Evolutionary conservation across 2,797 vertebrate species (phyloP).

Genomic region (Okamejei kenojei): DNA sequence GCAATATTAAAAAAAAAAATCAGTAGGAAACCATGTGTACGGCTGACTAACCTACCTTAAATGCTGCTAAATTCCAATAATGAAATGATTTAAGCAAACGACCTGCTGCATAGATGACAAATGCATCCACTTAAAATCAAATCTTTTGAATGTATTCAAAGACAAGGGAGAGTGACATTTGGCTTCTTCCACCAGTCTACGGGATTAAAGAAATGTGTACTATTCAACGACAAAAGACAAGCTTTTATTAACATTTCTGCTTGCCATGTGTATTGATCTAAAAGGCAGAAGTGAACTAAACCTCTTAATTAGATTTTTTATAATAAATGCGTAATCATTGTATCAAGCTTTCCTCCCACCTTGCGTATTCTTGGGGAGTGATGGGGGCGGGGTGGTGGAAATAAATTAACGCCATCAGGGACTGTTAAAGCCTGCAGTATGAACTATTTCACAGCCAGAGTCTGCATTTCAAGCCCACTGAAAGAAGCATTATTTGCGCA

Average conservation of each 20-base stretch:
- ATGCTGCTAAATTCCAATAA: not conserved
- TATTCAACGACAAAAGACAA: not conserved
- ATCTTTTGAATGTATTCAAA: too few relatives aligned
- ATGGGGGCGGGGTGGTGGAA: not conserved
- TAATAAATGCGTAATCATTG: not conserved
- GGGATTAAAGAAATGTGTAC: not conserved
- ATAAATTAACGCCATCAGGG: not conserved
- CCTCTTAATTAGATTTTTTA: not conserved
- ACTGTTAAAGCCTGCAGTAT: not conserved
- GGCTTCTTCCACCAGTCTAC: not conserved
- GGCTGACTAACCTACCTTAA: not conserved
- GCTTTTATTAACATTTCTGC: not conserved
- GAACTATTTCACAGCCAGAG: not conserved
- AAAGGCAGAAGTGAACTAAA: not conserved
- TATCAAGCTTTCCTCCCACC: not conserved
- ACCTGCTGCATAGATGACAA: not conserved
- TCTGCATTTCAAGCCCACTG: not conserved
- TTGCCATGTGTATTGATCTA: not conserved
- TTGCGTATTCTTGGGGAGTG: not conserved
- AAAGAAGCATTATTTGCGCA: not conserved
- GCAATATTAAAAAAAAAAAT: not conserved
- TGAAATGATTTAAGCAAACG: not conserved
- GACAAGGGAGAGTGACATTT: not conserved
- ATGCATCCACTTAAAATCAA: not conserved
- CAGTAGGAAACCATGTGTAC: not conserved